These are phyloP conservation scores for Drosophila planitibia DNA, from an alignment of 2,888 invertebrate species.

Conservation along the genomic window DNA sequence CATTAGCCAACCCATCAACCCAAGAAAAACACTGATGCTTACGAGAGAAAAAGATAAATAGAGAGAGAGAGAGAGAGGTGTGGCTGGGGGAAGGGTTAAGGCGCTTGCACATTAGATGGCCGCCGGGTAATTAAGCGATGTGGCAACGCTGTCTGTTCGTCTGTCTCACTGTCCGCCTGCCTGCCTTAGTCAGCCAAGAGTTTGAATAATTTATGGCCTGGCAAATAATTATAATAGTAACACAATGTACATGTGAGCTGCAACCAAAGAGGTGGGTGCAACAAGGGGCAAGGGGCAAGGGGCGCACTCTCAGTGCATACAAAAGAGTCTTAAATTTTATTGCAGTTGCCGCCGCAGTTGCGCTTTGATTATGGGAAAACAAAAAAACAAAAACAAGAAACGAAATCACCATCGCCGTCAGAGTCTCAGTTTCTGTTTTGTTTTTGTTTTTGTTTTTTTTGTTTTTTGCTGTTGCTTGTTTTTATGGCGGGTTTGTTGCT, in stretches of 20 bases:
- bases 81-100: neutral
- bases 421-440: constrained; percentile 11
- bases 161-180: neutral
- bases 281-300: neutral
- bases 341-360: constrained; percentile 54
- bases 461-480: constrained; percentile 19
- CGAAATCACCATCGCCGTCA: constrained; percentile 6
- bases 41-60: neutral
- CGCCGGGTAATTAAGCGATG: constrained; percentile 73
- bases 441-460: constrained; percentile 1
- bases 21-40: neutral
- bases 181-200: constrained; percentile 35
- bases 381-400: constrained; percentile 15
- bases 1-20: constrained; percentile 60
- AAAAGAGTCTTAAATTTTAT: constrained; percentile 79
- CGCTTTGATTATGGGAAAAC: constrained; percentile 76
- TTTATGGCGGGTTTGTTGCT: constrained; percentile 10
- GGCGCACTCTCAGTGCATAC: constrained; percentile 36
- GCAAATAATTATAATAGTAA: constrained; percentile 77
- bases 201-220: constrained; percentile 76
- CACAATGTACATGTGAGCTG: constrained; percentile 58
- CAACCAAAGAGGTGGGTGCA: neutral
- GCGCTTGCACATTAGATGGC: constrained; percentile 45
- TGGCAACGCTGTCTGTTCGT: constrained; percentile 63
- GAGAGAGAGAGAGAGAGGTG: constrained; percentile 4